phyloP scores from a whole-genome alignment of 2,797 vertebrate species.

The Lithobates pipiens region DNA sequence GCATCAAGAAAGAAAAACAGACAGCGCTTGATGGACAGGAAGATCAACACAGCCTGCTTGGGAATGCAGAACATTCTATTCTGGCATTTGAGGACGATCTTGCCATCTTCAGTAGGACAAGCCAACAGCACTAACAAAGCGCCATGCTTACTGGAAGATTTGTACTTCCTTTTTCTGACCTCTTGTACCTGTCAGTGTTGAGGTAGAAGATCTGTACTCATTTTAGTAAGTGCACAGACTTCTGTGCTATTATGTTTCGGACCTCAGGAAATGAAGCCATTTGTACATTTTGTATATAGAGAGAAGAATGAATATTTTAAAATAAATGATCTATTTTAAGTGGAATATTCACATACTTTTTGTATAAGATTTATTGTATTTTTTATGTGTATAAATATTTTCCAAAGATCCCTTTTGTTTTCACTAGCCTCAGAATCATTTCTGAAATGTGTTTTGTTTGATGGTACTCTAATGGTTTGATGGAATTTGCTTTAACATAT shows the following conservation, averaged over 20 bases:
- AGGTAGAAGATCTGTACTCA: background rate
- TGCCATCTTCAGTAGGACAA: constrained; percentile 68
- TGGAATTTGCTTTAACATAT: no score
- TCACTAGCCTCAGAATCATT: no score
- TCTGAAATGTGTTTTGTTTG: no score
- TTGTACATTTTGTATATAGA: constrained; percentile 31
- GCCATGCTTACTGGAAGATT: background rate
- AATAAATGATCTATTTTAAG: constrained; percentile 16
- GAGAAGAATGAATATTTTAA: background rate
- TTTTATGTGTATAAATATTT: no score
- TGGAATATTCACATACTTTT: constrained; percentile 1
- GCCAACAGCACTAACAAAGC: background rate
- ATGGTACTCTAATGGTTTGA: no score
- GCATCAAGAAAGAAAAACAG: constrained; percentile 65
- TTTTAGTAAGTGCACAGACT: background rate
- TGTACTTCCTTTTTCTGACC: background rate
- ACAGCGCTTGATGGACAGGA: constrained; percentile 51
- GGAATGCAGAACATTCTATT: constrained; percentile 68
- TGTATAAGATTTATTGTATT: background rate
- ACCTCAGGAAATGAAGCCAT: constrained; percentile 5
- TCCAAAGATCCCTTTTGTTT: no score
- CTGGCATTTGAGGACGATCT: constrained; percentile 71
- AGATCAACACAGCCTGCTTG: constrained; percentile 73
- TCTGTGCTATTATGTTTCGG: background rate
- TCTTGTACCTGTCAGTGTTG: no score